phyloP scores from a whole-genome alignment of 64 coral and sea anemone species.

The Porites australiensis region DNA sequence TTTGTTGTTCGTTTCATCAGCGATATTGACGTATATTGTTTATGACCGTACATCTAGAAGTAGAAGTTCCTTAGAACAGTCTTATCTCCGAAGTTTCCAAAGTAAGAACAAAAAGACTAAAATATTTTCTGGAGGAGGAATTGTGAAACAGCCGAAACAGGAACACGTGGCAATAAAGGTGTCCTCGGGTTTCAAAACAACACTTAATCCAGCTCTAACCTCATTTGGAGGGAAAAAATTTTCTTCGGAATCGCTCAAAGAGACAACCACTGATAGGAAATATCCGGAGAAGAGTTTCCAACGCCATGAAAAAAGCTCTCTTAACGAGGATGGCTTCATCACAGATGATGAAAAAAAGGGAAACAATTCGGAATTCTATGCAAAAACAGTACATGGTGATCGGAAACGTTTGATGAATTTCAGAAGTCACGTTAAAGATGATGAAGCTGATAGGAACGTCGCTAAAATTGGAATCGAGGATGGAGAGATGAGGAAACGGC shows the following conservation, averaged over 20 bases:
- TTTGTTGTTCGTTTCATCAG: slow-evolving; percentile 2
- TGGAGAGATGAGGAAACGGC: slow-evolving; percentile 54
- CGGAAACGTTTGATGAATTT: slow-evolving; percentile 44
- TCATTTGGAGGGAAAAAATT: neutral
- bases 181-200: slow-evolving; percentile 53
- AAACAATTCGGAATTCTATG: neutral
- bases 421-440: slow-evolving; percentile 21
- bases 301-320: neutral
- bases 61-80: neutral
- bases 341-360: neutral
- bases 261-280: neutral
- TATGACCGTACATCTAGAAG: neutral
- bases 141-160: neutral
- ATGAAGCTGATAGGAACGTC: slow-evolving; percentile 3
- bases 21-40: slow-evolving; percentile 29
- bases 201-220: neutral
- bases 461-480: slow-evolving; percentile 3
- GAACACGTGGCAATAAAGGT: slow-evolving; percentile 8
- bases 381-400: neutral
- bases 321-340: neutral
- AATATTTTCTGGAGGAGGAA: neutral
- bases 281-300: neutral
- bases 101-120: neutral
- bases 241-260: neutral
- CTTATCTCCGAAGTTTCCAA: neutral